Conservation (phyloP, 2,113 vertebrate species). For the Sebastes schlegelii region DNA sequence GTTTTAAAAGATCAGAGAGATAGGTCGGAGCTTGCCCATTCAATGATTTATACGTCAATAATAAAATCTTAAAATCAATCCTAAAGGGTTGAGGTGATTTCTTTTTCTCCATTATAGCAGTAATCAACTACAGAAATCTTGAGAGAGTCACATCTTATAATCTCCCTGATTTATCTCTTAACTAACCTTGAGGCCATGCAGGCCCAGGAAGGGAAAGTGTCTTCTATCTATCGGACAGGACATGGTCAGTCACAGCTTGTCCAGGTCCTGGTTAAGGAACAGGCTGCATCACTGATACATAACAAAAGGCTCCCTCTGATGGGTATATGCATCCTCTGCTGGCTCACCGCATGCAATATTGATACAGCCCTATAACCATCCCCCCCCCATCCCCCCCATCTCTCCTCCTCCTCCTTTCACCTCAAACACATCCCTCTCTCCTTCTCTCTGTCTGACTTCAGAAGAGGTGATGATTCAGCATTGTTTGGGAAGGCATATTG, state of each 20-base stretch:
- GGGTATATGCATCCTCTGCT: slow-evolving; percentile 69
- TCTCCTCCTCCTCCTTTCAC: slow-evolving; percentile 23
- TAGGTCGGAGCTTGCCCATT: too few species aligned
- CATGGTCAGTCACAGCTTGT: slow-evolving; percentile 20
- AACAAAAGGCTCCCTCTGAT: slow-evolving; percentile 73
- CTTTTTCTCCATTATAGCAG: background rate
- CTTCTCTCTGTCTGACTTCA: slow-evolving; percentile 2
- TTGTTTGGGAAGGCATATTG: slow-evolving; percentile 26
- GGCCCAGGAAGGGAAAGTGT: slow-evolving; percentile 10
- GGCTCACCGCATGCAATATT: slow-evolving; percentile 76
- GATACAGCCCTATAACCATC: slow-evolving; percentile 49
- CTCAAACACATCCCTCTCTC: slow-evolving; percentile 18
- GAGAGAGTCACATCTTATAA: background rate
- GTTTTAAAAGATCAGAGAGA: too few species aligned
- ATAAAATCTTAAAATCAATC: too few species aligned
- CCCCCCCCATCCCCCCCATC: slow-evolving; percentile 13
- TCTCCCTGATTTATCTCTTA: slow-evolving; percentile 16
- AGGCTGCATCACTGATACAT: slow-evolving; percentile 56
- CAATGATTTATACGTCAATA: too few species aligned
- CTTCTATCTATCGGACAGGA: slow-evolving; percentile 17
- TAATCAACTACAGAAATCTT: background rate
- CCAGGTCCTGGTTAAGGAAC: slow-evolving; percentile 52
- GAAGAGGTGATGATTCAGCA: slow-evolving; percentile 31
- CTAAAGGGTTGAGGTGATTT: background rate
- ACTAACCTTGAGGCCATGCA: background rate